Evolutionary conservation across 2,113 vertebrate genomes (phyloP), one percentile per base, ranked within the genome.

Genomic region (Uropsilus gracilis): DNA sequence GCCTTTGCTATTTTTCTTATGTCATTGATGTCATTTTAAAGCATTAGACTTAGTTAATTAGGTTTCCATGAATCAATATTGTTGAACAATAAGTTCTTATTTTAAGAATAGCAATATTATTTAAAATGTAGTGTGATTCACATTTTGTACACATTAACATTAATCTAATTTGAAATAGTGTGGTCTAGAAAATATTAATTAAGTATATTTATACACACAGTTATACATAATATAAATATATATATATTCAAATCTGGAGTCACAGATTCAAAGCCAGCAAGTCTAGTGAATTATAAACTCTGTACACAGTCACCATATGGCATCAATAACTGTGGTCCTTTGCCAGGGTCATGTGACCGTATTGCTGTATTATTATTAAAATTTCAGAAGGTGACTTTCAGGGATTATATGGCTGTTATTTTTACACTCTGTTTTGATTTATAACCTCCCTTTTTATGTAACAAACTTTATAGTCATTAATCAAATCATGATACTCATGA

Each of bases 381-480:
- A 81, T 1, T 53, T 85, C 17, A 32, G 8, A 39, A 73, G 42
- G 71, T 78, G 10, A 68, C 44, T 66, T 32, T 20, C 50, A 28
- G 39, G 84, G 53, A 80, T 22, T 64, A 39, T 44, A 86, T 82
- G 76, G 37, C 20, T 82, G 1, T 59, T 73, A 59, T 48, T 10
- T 61, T 72, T 83, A 53, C 26, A 59, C 14, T 77, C 4, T 80
- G 4, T 42, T 66, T 53, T 10, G 1, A 80, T 72, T 84, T 61
- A 20, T 28, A 28, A n/a, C 7, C 82, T 8, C 11, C 39, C 75
- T 80, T 95, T 80, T 55, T 12, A 91, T 55, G 18, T 66, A 81
- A 34, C 4, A n/a, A 91, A 55, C 30, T 76, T 91, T 90, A n/a
- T 87, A 84, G 34, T 89, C 34, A 87, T 69, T 55, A 50, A 76